These are phyloP conservation scores for Danionella cerebrum DNA, from an alignment of 2,113 vertebrate species.

Conservation along the genomic window DNA sequence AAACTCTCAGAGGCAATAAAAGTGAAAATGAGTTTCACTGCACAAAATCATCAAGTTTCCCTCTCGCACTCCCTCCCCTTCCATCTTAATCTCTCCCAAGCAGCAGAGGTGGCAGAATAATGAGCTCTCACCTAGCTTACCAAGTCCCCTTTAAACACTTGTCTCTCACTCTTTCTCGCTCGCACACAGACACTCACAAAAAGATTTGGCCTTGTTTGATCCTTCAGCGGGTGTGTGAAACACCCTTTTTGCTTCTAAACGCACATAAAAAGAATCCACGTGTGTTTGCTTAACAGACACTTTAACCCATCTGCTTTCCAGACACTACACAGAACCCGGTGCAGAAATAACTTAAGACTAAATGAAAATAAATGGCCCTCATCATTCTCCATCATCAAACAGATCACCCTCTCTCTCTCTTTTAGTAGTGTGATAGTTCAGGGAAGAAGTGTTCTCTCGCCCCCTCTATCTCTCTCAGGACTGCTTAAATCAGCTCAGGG, in stretches of 20 bases:
- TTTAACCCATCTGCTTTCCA: constrained; percentile 17
- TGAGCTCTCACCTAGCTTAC: constrained; percentile 24
- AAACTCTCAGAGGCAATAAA: constrained; percentile 2
- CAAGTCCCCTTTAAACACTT: constrained; percentile 1
- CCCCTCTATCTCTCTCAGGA: constrained; percentile 11
- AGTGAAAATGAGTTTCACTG: constrained; percentile 14
- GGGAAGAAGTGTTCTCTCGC: constrained; percentile 12
- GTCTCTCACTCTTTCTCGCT: neutral
- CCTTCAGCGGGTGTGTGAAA: constrained; percentile 3
- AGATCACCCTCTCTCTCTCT: constrained; percentile 6
- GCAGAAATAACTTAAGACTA: constrained; percentile 19
- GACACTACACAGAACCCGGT: constrained; percentile 14
- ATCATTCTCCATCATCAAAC: constrained; percentile 24
- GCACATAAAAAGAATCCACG: neutral
- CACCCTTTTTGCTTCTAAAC: constrained; percentile 6
- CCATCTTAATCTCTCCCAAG: constrained; percentile 11
- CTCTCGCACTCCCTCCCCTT: neutral
- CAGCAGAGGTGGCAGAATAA: constrained; percentile 22
- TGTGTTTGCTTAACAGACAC: neutral
- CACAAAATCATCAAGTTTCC: constrained; percentile 7
- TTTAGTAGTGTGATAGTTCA: constrained; percentile 14
- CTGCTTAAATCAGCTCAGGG: constrained; percentile 13
- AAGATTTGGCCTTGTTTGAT: neutral
- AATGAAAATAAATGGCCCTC: constrained; percentile 25
- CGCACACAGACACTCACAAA: constrained; percentile 3